phyloP scores from a whole-genome alignment of 2,113 vertebrate species.

The Baryphthengus martii region DNA sequence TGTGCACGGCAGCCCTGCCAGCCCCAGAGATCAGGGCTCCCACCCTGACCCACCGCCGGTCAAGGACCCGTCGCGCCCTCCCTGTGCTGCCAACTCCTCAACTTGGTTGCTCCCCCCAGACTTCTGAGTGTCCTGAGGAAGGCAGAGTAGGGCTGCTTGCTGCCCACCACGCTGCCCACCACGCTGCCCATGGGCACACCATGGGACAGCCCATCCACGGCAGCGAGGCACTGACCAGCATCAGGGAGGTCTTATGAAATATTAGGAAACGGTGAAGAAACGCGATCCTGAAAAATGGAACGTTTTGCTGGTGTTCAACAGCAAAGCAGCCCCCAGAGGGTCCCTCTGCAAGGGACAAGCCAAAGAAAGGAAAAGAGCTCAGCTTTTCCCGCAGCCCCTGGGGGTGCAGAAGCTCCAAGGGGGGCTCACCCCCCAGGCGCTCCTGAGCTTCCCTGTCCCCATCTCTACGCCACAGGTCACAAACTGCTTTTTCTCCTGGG shows the following conservation, averaged over 20 bases:
- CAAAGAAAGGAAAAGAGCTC: not conserved
- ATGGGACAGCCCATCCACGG: fast-evolving
- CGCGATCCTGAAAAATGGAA: not conserved
- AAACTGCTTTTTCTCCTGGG: not conserved
- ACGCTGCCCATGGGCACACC: fast-evolving
- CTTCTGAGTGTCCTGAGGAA: fast-evolving
- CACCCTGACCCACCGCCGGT: fast-evolving
- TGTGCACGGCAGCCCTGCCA: not conserved
- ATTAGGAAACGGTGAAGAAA: not conserved
- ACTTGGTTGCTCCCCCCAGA: not conserved
- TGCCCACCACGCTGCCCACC: not conserved
- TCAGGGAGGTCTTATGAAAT: not conserved
- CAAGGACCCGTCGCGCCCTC: fast-evolving
- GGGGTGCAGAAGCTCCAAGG: not conserved
- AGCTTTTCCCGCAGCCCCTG: not conserved
- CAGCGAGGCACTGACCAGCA: not conserved
- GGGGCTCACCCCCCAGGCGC: not conserved
- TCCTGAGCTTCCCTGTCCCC: not conserved
- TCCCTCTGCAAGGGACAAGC: not conserved
- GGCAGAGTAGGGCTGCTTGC: not conserved
- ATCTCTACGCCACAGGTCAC: not conserved
- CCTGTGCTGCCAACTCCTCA: not conserved
- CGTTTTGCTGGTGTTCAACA: not conserved
- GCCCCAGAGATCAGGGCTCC: not conserved
- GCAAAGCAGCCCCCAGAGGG: not conserved